Conservation (phyloP, 2,113 vertebrate species). For the Plestiodon gilberti region DNA sequence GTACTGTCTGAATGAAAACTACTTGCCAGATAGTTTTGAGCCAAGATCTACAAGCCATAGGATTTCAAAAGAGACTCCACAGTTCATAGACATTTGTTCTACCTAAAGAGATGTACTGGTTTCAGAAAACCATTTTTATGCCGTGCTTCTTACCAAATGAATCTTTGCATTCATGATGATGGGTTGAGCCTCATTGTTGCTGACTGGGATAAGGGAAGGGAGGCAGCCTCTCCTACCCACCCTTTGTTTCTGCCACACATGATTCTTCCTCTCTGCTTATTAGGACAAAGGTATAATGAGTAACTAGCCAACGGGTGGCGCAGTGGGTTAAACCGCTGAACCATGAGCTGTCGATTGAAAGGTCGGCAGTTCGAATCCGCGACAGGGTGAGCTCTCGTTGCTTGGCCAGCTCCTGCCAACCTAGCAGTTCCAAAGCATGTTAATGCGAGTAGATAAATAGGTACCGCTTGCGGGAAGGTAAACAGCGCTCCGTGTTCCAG, state of each 20-base stretch:
- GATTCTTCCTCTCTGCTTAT: neutral
- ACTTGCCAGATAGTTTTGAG: neutral
- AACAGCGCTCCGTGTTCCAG: too few species aligned
- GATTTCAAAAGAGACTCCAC: neutral
- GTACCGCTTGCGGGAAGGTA: too few species aligned
- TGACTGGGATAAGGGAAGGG: neutral
- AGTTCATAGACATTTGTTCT: neutral
- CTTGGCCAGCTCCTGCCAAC: too few species aligned
- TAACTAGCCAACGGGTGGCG: too few species aligned
- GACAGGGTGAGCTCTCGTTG: too few species aligned
- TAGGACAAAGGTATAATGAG: neutral
- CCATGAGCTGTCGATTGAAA: too few species aligned
- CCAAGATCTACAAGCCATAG: neutral
- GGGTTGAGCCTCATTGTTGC: too few species aligned
- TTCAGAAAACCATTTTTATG: neutral
- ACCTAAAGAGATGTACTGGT: neutral
- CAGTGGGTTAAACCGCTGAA: too few species aligned
- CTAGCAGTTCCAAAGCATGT: too few species aligned
- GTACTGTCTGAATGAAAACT: neutral
- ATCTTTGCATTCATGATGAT: neutral
- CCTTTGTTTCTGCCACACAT: neutral
- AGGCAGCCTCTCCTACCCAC: neutral
- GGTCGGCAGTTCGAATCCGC: too few species aligned
- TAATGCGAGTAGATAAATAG: too few species aligned
- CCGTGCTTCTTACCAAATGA: neutral